Evolutionary conservation across 92 coral and sea anemone genomes (phyloP), one percentile per base, ranked within the genome.

Genomic region (Diadumene lineata): DNA sequence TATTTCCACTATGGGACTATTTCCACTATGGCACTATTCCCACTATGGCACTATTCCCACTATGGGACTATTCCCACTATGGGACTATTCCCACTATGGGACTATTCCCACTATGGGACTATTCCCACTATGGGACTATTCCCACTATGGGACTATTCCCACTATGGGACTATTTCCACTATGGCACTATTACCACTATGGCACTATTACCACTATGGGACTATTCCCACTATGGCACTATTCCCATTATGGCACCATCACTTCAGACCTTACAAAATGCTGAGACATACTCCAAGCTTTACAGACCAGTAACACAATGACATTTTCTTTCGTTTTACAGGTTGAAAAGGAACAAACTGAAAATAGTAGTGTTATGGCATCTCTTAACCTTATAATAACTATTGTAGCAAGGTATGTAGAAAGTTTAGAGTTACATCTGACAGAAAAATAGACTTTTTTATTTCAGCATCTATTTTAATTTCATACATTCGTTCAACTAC

Each of bases 361-460:
- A 21, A 77, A 74, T 34, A 82, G 71, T 30, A 83, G 73, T 16
- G 73, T 92, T 46, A 69, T 86, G 51, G 74, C 90, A 16, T 91
- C 99, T 1, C 82, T 96, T 44, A 86, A 96, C 71, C 79, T 96
- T 31, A 69, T 96, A 1, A 96, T 96, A 63, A 74, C 87, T 0
- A 77, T 96, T 10, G 97, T 96, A 18, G 53, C 94, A 31, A 84
- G 97, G 99, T 96, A 87, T 7, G 73, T 32, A 11, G 0, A 32
- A 21, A n/a, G n/a, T n/a, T n/a, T n/a, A n/a, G n/a, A n/a, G n/a
- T n/a, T n/a, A n/a, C n/a, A n/a, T n/a, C n/a, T n/a, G n/a, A n/a
- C n/a, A n/a, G n/a, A n/a, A n/a, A n/a, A n/a, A n/a, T n/a, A 24
- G 19, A 55, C 11, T 26, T 7, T n/a, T 22, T 43, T 11, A 2